phyloP scores from a whole-genome alignment of 2,888 invertebrate genomes.

The Limnephilus marmoratus region DNA sequence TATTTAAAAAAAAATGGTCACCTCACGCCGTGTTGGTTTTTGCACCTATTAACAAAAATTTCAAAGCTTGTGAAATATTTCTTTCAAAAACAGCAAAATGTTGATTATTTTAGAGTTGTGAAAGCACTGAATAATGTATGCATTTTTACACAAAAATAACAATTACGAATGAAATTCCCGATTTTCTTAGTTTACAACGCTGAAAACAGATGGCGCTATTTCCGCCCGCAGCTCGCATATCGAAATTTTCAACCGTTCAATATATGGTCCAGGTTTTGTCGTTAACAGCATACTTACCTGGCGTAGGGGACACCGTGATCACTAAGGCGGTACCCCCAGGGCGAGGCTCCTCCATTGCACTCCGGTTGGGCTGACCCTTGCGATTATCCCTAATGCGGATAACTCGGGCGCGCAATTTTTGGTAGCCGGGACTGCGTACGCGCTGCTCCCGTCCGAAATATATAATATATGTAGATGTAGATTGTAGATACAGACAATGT shows the following conservation, averaged over 20 bases:
- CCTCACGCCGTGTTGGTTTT: too few relatives aligned
- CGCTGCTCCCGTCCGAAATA: not conserved
- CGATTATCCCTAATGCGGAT: conserved; percentile 85
- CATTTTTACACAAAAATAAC: too few relatives aligned
- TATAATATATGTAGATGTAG: too few relatives aligned
- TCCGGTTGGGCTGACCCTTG: conserved; percentile 84
- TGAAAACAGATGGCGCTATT: not conserved
- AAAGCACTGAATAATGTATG: too few relatives aligned
- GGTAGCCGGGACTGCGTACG: conserved; percentile 80
- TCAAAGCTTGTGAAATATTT: too few relatives aligned
- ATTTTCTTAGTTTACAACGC: not conserved
- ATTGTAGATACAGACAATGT: too few relatives aligned
- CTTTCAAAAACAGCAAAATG: too few relatives aligned
- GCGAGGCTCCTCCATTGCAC: conserved; percentile 86
- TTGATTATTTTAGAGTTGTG: too few relatives aligned
- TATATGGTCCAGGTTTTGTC: not conserved
- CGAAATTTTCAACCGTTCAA: not conserved
- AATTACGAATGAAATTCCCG: not conserved
- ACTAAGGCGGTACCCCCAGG: conserved; percentile 83
- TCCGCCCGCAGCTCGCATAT: not conserved
- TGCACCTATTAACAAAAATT: too few relatives aligned
- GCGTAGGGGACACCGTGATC: conserved; percentile 82
- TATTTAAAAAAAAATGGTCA: too few relatives aligned
- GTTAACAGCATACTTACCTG: conserved; percentile 69
- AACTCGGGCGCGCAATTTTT: conserved; percentile 84